These are phyloP conservation scores for Scaptomyza tumidula DNA, from an alignment of 2,888 invertebrate genomes.

Conservation along the genomic window DNA sequence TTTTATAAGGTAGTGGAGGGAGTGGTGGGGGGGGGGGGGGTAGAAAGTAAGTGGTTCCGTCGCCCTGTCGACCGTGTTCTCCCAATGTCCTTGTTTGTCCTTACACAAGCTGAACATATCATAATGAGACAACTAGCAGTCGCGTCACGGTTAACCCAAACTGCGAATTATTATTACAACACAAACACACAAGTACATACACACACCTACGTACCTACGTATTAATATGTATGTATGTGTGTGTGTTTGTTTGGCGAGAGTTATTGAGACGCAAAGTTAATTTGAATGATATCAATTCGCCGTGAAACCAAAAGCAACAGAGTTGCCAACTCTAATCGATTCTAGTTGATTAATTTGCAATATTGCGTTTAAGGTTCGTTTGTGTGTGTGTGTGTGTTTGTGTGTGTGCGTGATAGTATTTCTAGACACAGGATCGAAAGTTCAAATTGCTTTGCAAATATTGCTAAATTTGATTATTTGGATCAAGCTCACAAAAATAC, in stretches of 20 bases:
- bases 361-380: conserved; percentile 5
- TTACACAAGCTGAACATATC: conserved; percentile 67
- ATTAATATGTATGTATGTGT: neutral
- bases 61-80: conserved; percentile 50
- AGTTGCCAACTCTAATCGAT: conserved; percentile 8
- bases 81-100: conserved; percentile 70
- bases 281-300: conserved; percentile 48
- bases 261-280: conserved; percentile 36
- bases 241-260: neutral
- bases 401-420: conserved; percentile 14
- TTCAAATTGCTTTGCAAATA: conserved; percentile 29
- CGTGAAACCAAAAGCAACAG: conserved; percentile 3
- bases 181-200: neutral
- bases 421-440: neutral
- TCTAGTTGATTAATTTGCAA: conserved; percentile 40
- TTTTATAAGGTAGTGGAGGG: neutral
- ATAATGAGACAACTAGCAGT: conserved; percentile 72
- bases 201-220: neutral
- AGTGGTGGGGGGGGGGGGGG: conserved; percentile 17
- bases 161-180: conserved; percentile 7
- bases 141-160: conserved; percentile 48
- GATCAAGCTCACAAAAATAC: neutral
- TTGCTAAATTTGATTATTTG: too few relatives aligned
- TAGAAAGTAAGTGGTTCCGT: conserved; percentile 57
- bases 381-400: conserved; percentile 2